Evolutionary conservation across 2,888 invertebrate species (phyloP), one percentile per base, ranked within the genome.

Genomic region (Rhyacophila evoluta): DNA sequence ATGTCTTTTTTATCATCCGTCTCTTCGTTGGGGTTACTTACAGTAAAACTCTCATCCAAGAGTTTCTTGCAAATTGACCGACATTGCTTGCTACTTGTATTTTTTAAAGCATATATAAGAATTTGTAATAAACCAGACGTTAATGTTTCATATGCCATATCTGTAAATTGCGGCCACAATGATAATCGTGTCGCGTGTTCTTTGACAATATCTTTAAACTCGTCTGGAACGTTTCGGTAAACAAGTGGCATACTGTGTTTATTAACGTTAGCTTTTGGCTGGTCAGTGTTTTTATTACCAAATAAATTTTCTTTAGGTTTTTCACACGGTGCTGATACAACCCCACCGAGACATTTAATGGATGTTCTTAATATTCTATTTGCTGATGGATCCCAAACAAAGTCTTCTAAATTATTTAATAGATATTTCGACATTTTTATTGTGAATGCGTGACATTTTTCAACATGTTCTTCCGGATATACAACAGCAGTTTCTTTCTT

Each of bases 351-450:
- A 83, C 92, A 92, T 84, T 92, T 91, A n/a, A 95, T 85, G 0
- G 92, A 92, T 8, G 94, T 92, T 72, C 96, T 90, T 82, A 96
- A 88, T 3, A 96, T 92, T 84, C 95, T 94, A 86, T 93, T 95
- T 0, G 94, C 95, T 82, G 94, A 95, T 0, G 88, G 87, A 85
- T 96, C 95, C 92, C 93, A 93, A 0, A 95, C 91, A 84, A 94
- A 96, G 84, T 96, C 96, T 85, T 96, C 96, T 78, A 95, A 88
- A 88, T 97, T 97, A 85, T 97, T 97, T 0, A 95, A 86, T 25
- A 94, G 89, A 86, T 94, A 97, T 87, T 92, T 94, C 79, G 93
- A 91, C 2, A 94, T 88, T 86, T 94, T 95, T 11, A 94, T 81
- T 0, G 94, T 91, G 85, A 94, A 94, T 10, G 91, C 88, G 1